Percentiles rank a stretch among this genome's conserved stretches.
phyloP scores from a whole-genome alignment of 2,113 vertebrate genomes.

The Anoplopoma fimbria region DNA sequence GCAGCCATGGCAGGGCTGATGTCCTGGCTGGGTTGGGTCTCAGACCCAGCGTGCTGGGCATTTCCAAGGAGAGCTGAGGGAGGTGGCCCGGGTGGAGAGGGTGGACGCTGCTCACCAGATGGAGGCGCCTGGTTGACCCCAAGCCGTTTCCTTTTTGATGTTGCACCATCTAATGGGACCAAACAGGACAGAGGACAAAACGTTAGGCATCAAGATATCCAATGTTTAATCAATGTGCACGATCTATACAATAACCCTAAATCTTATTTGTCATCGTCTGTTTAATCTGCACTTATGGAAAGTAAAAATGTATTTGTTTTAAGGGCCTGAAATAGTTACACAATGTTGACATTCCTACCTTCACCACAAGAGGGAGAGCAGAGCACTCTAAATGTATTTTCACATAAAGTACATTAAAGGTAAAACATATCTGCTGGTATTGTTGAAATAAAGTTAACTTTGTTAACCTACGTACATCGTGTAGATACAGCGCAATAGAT shows the following conservation, averaged over 20 bases:
- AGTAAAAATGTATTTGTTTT: not conserved
- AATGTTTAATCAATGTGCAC: not conserved
- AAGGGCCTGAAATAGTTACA: not conserved
- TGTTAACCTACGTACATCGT: not conserved
- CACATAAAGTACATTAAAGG: not conserved
- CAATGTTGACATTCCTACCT: slow-evolving; percentile 39
- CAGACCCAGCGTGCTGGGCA: slow-evolving; percentile 40
- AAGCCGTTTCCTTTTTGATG: slow-evolving; percentile 65
- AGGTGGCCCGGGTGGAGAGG: slow-evolving; percentile 84
- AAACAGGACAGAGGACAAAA: slow-evolving; percentile 32
- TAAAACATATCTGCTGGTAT: not conserved
- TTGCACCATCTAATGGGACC: slow-evolving; percentile 61
- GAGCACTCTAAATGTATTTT: not conserved
- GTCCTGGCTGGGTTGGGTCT: slow-evolving; percentile 78
- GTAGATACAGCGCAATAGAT: not conserved
- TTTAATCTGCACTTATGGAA: not conserved
- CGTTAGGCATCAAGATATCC: not conserved
- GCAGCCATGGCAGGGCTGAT: slow-evolving; percentile 91
- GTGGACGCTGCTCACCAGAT: slow-evolving; percentile 91
- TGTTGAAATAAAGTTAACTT: not conserved
- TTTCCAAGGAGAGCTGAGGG: slow-evolving; percentile 74
- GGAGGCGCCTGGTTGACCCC: slow-evolving; percentile 79
- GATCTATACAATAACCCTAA: not conserved
- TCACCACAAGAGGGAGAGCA: slow-evolving; percentile 70
- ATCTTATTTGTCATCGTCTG: not conserved